A percentile compares a stretch with the other conserved stretches of the same genome.
These are phyloP conservation scores for Chloropsis hardwickii DNA, from an alignment of 2,113 vertebrate genomes.

Conservation along the genomic window DNA sequence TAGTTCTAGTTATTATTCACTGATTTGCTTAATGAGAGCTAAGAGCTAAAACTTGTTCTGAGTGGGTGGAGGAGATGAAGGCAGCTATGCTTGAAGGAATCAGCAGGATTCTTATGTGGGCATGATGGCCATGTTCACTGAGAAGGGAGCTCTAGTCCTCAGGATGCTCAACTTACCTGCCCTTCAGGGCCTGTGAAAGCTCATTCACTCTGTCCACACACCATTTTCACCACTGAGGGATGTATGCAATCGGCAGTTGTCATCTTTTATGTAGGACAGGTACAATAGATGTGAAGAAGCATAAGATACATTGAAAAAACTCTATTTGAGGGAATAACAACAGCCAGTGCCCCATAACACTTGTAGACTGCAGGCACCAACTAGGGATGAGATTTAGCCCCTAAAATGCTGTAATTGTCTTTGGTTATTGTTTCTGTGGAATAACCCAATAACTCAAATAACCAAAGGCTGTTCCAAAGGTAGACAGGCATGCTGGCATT, in stretches of 20 bases:
- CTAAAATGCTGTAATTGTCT: neutral
- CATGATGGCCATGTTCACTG: neutral
- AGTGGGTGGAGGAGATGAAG: neutral
- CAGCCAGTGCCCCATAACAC: neutral
- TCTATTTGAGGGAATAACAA: neutral
- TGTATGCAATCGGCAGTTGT: accelerated
- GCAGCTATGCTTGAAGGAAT: neutral
- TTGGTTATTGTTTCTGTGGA: neutral
- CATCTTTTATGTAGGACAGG: neutral
- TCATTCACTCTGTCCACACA: neutral
- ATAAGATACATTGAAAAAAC: neutral
- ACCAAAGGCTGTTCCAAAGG: neutral
- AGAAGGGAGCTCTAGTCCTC: neutral
- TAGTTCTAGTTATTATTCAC: neutral
- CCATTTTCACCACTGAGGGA: neutral
- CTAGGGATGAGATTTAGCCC: neutral
- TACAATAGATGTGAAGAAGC: neutral
- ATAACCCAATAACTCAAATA: neutral
- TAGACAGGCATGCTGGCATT: constrained; percentile 25
- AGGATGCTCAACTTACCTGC: neutral
- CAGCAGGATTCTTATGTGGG: accelerated
- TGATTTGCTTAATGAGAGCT: neutral
- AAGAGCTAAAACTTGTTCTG: neutral
- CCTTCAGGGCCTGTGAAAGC: neutral
- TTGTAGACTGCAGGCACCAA: neutral